Base-by-base conservation (phyloP, 2,797 vertebrate species). In the Pitangus sulphuratus region DNA sequence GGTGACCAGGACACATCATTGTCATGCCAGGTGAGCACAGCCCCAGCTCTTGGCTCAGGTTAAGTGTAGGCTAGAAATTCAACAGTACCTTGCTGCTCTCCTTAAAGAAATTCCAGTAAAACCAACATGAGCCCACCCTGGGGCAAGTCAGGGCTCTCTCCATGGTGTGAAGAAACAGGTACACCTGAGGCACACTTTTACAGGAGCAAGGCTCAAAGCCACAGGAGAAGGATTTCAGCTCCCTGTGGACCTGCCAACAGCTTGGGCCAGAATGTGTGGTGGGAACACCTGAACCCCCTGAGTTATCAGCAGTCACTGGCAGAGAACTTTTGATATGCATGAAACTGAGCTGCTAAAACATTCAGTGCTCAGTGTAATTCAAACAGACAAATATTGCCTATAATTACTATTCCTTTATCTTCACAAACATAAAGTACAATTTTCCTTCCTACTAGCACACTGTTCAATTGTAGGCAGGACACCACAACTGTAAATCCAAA, bases 11-110 rank as follows among this genome's bases (percentile, higher is more conserved):
- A 84, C 64, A 42, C 60, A 65, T 20, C 77, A 47, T 65, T 9
- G 0, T 24, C 58, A 68, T 1, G 8, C 31, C 0, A 0, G 40
- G 30, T 42, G 39, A 58, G 50, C 2, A 16, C 2, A 75, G 50
- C 30, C 60, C 50, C 61, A 33, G 81, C 64, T 85, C 80, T 85
- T 33, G 45, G 57, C 78, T 80, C 71, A 7, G 13, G 6, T 37
- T 37, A 68, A 75, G 70, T 0, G 2, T 19, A 42, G 74, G 37
- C 40, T 24, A 79, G 7, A 56, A 93, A 77, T 56, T 50, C 78
- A 60, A 12, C 56, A 57, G 45, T 5, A 50, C 60, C 83, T 74
- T 8, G 0, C 16, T 70, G 84, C 40, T 70, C 4, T 42, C 57
- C 80, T 83, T 28, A 58, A 20, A 88, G 70, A 77, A 65, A 78